These are phyloP conservation scores for Solea senegalensis DNA, from an alignment of 2,113 vertebrate species.

Conservation along the genomic window DNA sequence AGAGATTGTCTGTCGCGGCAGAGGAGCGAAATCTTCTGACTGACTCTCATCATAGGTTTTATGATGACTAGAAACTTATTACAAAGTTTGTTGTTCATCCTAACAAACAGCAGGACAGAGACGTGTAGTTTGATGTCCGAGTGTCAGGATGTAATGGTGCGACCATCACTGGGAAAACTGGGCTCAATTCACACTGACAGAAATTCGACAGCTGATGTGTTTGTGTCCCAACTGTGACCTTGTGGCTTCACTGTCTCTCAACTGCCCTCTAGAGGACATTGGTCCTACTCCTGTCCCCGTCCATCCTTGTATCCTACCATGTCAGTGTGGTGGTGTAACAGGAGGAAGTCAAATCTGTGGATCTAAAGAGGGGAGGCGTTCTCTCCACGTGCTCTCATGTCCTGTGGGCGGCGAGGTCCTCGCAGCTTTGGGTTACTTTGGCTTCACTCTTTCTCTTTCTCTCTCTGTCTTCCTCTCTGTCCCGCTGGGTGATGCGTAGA, in stretches of 20 bases:
- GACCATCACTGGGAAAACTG: not conserved
- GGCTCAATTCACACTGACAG: not conserved
- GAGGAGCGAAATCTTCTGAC: too few species aligned
- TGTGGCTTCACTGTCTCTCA: slow-evolving; percentile 14
- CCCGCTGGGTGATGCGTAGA: slow-evolving; percentile 83
- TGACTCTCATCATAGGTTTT: too few species aligned
- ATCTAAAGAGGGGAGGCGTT: not conserved
- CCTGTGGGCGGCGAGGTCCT: slow-evolving; percentile 14
- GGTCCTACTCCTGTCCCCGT: not conserved
- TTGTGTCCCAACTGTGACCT: slow-evolving; percentile 45
- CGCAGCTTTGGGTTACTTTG: slow-evolving; percentile 77
- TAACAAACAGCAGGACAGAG: too few species aligned
- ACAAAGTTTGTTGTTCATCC: too few species aligned
- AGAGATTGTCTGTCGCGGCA: too few species aligned
- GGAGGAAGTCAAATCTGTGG: slow-evolving; percentile 23
- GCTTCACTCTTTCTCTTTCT: slow-evolving; percentile 72
- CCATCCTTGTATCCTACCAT: not conserved
- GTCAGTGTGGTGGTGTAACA: not conserved
- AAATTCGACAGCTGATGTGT: not conserved
- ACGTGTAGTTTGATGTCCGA: not conserved
- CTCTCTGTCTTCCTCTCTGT: slow-evolving; percentile 30
- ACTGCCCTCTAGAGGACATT: slow-evolving; percentile 13
- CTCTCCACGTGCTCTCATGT: not conserved
- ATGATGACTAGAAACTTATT: too few species aligned
- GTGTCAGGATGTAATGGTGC: too few species aligned